Base-by-base conservation (phyloP, 2,797 vertebrate genomes). In the Odontamblyopus rebecca region DNA sequence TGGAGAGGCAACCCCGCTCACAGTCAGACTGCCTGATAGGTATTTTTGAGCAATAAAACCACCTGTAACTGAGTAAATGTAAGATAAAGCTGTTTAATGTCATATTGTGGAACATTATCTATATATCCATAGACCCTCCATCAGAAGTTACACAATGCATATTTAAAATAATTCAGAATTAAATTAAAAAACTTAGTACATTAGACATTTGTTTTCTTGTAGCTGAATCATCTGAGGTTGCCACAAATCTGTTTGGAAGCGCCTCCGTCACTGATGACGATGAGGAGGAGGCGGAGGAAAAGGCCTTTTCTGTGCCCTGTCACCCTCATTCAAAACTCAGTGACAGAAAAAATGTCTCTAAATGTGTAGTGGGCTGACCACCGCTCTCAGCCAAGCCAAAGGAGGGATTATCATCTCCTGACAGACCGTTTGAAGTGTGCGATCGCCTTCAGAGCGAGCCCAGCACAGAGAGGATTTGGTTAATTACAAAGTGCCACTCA, bases 401-500 rank as follows among this genome's bases (percentile, higher is more conserved):
- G 44, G 62, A 77, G 38, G 80, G 81, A 87, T 87, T 83, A 85
- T 51, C 27, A 26, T 76, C 69, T 79, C 66, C 70, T 72, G 77
- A 70, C 68, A 59, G 77, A 38, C 61, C 32, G 72, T 88, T 85
- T 89, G 83, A 86, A 86, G 84, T 77, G 66, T 74, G 61, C 32
- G 60, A 60, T 61, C 2, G 73, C 69, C 74, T 53, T 75, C 71
- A 70, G 70, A 61, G 32, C 59, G 48, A 9, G 29, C 67, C 64
- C 64, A 30, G 69, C 74, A 38, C 67, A 72, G 63, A 68, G 79
- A 74, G 78, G 84, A 88, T 83, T 82, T 76, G 66, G 70, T 82
- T 88, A 86, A 87, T 85, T 83, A 84, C 77, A 85, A 84, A 86
- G 74, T 85, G 82, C 74, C 86, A 82, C 68, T 86, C 81, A 83